Conservation (phyloP, 2,888 invertebrate genomes). For the Octonoba sinensis region DNA sequence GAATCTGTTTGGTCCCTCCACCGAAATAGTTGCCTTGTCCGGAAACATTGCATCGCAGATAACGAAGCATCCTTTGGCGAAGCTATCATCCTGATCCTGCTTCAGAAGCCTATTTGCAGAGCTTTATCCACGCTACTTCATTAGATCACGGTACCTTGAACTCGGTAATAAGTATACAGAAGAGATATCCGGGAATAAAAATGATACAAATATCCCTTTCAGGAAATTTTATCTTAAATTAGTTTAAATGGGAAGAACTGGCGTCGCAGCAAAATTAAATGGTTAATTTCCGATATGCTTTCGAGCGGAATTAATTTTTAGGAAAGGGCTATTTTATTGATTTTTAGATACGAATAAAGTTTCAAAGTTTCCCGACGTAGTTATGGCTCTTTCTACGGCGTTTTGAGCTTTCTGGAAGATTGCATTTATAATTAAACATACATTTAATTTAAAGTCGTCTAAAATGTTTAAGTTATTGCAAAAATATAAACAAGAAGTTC, state of each 20-base stretch:
- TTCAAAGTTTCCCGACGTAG: no score
- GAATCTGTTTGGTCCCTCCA: slow-evolving; percentile 32
- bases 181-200: slow-evolving; percentile 31
- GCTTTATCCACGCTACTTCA: slow-evolving; percentile 14
- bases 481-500: no score
- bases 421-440: no score
- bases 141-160: slow-evolving; percentile 22
- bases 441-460: no score
- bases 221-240: slow-evolving; percentile 32
- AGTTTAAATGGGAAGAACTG: slow-evolving; percentile 23
- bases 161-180: slow-evolving; percentile 12
- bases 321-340: no score
- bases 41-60: slow-evolving; percentile 44
- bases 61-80: slow-evolving; percentile 16
- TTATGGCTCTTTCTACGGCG: no score
- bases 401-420: no score
- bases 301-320: no score
- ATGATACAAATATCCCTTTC: slow-evolving; percentile 22
- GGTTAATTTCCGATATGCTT: no score
- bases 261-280: no score
- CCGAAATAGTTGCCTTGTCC: slow-evolving; percentile 21
- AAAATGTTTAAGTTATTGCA: no score
- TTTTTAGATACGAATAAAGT: no score
- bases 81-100: slow-evolving; percentile 24
- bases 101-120: slow-evolving; percentile 20